A percentile compares a stretch with the other conserved stretches of the same genome.
phyloP scores from a whole-genome alignment of 2,113 vertebrate species.

The Promerops cafer region DNA sequence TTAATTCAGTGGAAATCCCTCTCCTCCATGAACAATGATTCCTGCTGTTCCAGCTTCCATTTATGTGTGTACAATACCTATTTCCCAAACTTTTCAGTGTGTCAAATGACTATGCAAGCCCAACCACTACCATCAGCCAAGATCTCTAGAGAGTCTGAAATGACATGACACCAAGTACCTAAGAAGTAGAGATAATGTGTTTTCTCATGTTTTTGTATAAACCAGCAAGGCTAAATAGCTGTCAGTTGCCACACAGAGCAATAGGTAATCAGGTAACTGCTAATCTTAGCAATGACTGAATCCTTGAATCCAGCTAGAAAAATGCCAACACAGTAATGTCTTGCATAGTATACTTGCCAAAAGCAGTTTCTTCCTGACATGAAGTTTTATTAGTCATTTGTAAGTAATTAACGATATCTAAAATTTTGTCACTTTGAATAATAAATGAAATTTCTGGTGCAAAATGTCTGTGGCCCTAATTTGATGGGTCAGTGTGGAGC shows the following conservation, averaged over 20 bases:
- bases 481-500: neutral
- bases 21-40: neutral
- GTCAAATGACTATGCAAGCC: neutral
- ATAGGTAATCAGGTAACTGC: neutral
- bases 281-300: neutral
- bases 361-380: neutral
- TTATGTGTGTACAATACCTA: neutral
- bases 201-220: neutral
- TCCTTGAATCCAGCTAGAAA: neutral
- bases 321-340: neutral
- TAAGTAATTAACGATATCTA: neutral
- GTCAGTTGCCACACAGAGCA: neutral
- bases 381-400: neutral
- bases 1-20: neutral
- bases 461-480: neutral
- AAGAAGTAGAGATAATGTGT: neutral
- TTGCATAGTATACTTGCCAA: neutral
- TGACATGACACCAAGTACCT: neutral
- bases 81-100: neutral
- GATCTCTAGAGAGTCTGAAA: neutral
- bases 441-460: neutral
- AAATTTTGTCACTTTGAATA: neutral
- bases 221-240: neutral
- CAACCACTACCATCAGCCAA: neutral
- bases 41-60: neutral